Evolutionary conservation across 53 echinoderm and acorn worm species (phyloP).

Genomic region (Arbacia lixula): DNA sequence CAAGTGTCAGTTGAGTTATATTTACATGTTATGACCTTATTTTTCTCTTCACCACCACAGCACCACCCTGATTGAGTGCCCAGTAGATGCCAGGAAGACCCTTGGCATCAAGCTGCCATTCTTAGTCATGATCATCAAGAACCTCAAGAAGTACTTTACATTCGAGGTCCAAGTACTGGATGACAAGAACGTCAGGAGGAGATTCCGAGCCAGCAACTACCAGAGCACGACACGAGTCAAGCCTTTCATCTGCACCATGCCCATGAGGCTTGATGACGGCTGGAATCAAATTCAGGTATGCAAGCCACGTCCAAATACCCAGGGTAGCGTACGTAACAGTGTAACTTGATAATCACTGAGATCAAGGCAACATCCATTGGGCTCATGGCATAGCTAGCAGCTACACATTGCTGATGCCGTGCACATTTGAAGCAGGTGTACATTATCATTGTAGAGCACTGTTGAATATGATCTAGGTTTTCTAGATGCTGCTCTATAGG

Average conservation of each 20-base stretch:
- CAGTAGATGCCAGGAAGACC: conserved; percentile 75
- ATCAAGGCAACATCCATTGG: too few relatives aligned
- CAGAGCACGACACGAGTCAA: conserved; percentile 99
- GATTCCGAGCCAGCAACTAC: conserved; percentile 99
- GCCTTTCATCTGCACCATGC: conserved; percentile 99
- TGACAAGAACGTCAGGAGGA: conserved; percentile 95
- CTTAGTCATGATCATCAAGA: conserved; percentile 99
- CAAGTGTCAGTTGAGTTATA: too few relatives aligned
- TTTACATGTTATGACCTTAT: not conserved
- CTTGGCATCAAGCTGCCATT: conserved; percentile 97
- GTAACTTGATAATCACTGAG: too few relatives aligned
- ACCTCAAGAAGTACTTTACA: conserved; percentile 99
- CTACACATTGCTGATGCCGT: too few relatives aligned
- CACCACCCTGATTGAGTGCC: conserved; percentile 92
- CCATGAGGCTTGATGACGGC: conserved; percentile 98
- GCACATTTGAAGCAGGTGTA: too few relatives aligned
- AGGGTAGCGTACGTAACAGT: too few relatives aligned
- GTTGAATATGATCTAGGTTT: too few relatives aligned
- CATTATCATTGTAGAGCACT: too few relatives aligned
- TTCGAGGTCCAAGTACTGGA: conserved; percentile 98
- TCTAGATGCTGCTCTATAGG: too few relatives aligned
- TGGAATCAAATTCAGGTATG: conserved; percentile 99
- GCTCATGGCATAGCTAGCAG: too few relatives aligned
- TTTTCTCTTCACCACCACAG: conserved; percentile 54
- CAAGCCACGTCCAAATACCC: not conserved